Percentiles rank a stretch among this genome's conserved stretches.
These are phyloP conservation scores for Yponomeuta evonymella DNA, from an alignment of 2,888 invertebrate genomes.

Conservation along the genomic window DNA sequence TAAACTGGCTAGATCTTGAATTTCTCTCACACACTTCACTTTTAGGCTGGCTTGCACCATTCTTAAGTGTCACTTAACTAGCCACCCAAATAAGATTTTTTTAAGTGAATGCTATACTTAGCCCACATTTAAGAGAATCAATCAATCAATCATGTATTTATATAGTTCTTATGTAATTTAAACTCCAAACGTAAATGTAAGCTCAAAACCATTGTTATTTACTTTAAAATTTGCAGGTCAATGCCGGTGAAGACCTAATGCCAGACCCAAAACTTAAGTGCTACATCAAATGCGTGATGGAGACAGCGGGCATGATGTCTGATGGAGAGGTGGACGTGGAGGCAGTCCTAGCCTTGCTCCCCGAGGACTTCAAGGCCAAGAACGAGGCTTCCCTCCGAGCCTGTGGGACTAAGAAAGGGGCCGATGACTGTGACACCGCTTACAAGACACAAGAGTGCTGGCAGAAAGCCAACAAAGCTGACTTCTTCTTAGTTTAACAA, in stretches of 20 bases:
- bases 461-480: conserved; percentile 50
- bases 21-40: too few species aligned
- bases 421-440: conserved; percentile 62
- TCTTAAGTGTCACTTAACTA: too few species aligned
- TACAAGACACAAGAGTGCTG: conserved; percentile 61
- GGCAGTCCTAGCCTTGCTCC: conserved; percentile 53
- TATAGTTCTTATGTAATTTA: too few species aligned
- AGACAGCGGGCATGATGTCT: conserved; percentile 60
- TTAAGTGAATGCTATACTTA: too few species aligned
- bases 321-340: conserved; percentile 58
- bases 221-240: conserved; percentile 27
- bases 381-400: conserved; percentile 38
- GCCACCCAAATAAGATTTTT: too few species aligned
- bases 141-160: too few species aligned
- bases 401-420: conserved; percentile 52
- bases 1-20: too few species aligned
- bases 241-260: conserved; percentile 49
- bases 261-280: conserved; percentile 53
- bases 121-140: too few species aligned
- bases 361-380: conserved; percentile 40
- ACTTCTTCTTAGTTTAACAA: conserved; percentile 53
- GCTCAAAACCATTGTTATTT: too few species aligned
- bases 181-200: too few species aligned
- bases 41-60: too few species aligned
- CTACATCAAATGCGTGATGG: conserved; percentile 66